Base-by-base conservation (phyloP, 2,888 invertebrate species). In the Dexiosoma caninum region DNA sequence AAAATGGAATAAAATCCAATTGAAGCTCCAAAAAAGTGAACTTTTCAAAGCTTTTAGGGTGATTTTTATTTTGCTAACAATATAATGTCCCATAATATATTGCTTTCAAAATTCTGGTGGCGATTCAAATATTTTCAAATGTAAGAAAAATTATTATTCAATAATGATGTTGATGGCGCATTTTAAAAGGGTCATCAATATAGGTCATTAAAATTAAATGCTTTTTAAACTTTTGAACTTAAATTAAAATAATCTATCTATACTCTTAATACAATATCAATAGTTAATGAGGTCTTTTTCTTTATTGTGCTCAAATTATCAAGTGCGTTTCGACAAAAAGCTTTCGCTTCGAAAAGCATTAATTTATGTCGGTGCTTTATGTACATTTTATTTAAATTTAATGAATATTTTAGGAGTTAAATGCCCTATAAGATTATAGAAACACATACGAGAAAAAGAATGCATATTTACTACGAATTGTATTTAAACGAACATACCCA, bases 1-100 rank as follows among this genome's bases (percentile, higher is more conserved):
- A 55, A 69, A 75, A 53, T 70, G 53, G 76, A 76, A 60, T 66
- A 55, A 71, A 64, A 67, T n/a, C 16, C 60, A 60, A 46, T 46
- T 21, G 12, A 10, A 46, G 10, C 12, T 19, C 21, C 5, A 2
- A 12, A 46, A 46, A 19, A 40, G 49, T 37, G 40, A 10, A 16
- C 2, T 37, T 16, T 60, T 60, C 10, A 12, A 37, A 16, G 7
- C 10, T 49, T 37, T 40, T 60, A 21, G 9, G 19, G 49, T 2
- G n/a, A 10, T 44, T n/a, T 69, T 57, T 30, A 10, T 49, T 49
- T 14, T n/a, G n/a, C 9, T 21, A 21, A 21, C 21, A 8, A 2
- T 27, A 27, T 46, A 21, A 12, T 21, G 1, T 46, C 23, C 12
- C 21, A 10, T 46, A 14, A 27, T 27, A 27, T 49, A 49, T 27